Evolutionary conservation across 2,888 invertebrate species (phyloP), one percentile per base, ranked within the genome.

Genomic region (Chalcis sispes): DNA sequence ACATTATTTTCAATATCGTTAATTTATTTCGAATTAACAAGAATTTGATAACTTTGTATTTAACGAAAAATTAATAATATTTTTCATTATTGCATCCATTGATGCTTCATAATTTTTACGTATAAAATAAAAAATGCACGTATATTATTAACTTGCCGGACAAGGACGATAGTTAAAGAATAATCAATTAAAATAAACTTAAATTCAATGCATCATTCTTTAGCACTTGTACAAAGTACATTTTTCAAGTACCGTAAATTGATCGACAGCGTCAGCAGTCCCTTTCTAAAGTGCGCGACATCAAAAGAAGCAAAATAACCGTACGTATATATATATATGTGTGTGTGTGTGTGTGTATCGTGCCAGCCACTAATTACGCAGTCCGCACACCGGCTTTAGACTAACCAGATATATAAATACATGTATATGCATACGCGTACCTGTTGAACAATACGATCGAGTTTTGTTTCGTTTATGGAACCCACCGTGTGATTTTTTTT

Each of bases 391-490:
- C 25, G 32, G 27, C 23, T 62, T 18, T 20, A 25, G 32, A 32
- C 18, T 7, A 61, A 48, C 20, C 40, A 46, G 20, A 56, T 36
- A 56, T n/a, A 48, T 15, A 1, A 10, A 2, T 32, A 36, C 32
- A 52, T 29, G 29, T 48, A 50, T 25, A 18, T n/a, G 13, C 20
- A 42, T 15, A 20, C n/a, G 2, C 36, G 29, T 56, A 76, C 76
- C 76, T 76, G 76, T 76, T 76, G 76, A 76, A 76, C 64, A 72
- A 76, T 76, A 29, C 61, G 59, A 52, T 18, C 46, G 46, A 72
- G 71, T 72, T 59, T 52, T 29, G 40, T 32, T 32, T 20, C 50
- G 40, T 32, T 59, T 66, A 58, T 46, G 13, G 48, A 61, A 66
- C 25, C 40, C 40, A 40, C 18, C 40, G 52, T 56, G 67, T 32